A percentile compares a stretch with the other conserved stretches of the same genome.
Evolutionary conservation across 2,888 invertebrate genomes (phyloP).

Genomic region (Acleris laterana): DNA sequence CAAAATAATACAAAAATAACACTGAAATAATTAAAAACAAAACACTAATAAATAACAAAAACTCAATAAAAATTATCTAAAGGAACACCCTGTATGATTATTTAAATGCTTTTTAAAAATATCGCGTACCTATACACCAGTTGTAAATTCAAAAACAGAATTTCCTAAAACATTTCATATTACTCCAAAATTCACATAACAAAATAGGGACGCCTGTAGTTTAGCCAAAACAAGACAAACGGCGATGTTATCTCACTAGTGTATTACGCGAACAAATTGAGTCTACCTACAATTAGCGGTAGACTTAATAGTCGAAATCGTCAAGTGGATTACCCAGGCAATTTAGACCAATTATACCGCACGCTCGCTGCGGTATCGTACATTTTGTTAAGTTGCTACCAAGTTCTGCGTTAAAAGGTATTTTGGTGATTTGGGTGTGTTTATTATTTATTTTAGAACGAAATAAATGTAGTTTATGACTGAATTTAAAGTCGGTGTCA

Average conservation of each 20-base stretch:
- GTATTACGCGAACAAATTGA: slow-evolving; percentile 42
- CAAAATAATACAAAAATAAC: no score
- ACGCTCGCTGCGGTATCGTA: slow-evolving; percentile 34
- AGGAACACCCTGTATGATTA: no score
- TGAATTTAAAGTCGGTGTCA: no score
- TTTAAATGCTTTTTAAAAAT: no score
- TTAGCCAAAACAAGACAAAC: slow-evolving; percentile 24
- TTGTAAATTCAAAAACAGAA: no score
- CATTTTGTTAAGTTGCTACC: slow-evolving; percentile 31
- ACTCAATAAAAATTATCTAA: no score
- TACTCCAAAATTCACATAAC: not conserved
- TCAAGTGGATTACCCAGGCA: slow-evolving; percentile 42
- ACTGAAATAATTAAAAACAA: no score
- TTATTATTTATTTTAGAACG: not conserved
- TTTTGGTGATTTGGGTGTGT: not conserved
- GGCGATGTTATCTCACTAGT: slow-evolving; percentile 32
- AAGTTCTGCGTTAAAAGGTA: slow-evolving; percentile 8
- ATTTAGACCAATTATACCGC: slow-evolving; percentile 37
- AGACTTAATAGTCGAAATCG: slow-evolving; percentile 40
- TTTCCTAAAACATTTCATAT: no score
- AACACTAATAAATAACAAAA: no score
- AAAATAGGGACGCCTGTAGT: slow-evolving; percentile 26
- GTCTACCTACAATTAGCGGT: slow-evolving; percentile 40
- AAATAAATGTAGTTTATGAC: no score
- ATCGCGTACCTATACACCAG: no score